Percentiles rank a stretch among this genome's conserved stretches.
These are phyloP conservation scores for Monopterus albus DNA, from an alignment of 2,113 vertebrate species.

Conservation along the genomic window DNA sequence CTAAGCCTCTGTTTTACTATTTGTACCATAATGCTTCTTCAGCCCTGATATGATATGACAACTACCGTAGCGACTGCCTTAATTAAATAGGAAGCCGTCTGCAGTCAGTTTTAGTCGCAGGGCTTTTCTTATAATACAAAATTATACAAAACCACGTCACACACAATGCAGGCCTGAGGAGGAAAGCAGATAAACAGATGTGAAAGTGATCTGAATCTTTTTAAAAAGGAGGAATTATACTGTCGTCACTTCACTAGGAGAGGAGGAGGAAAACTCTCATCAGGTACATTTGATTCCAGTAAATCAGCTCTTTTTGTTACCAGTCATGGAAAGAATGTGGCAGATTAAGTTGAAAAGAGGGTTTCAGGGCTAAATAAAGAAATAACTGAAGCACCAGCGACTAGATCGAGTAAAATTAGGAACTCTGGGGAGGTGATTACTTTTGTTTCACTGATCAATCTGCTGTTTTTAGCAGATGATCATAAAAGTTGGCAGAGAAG, in stretches of 20 bases:
- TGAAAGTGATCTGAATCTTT: conserved; percentile 42
- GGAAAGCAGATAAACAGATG: conserved; percentile 70
- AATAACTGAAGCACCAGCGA: neutral
- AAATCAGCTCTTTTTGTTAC: conserved; percentile 62
- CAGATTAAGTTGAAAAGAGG: conserved; percentile 53
- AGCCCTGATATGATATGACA: conserved; percentile 31
- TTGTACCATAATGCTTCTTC: conserved; percentile 12
- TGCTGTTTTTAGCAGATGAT: neutral
- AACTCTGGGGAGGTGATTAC: neutral
- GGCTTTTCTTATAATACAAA: conserved; percentile 14
- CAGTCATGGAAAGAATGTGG: conserved; percentile 75
- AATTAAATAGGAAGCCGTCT: conserved; percentile 42
- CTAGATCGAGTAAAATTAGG: neutral
- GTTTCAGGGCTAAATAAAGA: conserved; percentile 6
- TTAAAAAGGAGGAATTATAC: conserved; percentile 25
- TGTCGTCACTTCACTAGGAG: conserved; percentile 36
- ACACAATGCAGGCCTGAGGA: conserved; percentile 30
- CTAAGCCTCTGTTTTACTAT: conserved; percentile 2
- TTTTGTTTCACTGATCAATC: neutral
- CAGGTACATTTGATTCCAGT: conserved; percentile 72
- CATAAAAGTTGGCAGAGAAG: too few species aligned
- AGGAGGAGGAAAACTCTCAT: conserved; percentile 65
- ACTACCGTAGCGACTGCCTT: conserved; percentile 19
- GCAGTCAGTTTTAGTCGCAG: conserved; percentile 1
- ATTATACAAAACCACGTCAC: conserved; percentile 37